Evolutionary conservation across 2,113 vertebrate species (phyloP).

Genomic region (Nymphicus hollandicus): DNA sequence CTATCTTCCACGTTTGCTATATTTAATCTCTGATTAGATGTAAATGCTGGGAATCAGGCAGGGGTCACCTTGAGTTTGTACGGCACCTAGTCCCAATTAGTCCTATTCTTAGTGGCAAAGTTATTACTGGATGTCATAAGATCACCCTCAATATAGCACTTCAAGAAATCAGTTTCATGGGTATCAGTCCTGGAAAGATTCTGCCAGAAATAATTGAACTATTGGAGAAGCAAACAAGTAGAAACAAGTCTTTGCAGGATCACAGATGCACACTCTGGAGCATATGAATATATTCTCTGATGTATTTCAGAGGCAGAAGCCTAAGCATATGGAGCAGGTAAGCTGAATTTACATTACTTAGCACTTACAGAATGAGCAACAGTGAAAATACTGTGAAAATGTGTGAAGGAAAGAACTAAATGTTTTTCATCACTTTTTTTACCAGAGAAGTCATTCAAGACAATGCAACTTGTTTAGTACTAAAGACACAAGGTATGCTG

Average conservation of each 20-base stretch:
- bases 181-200: background rate
- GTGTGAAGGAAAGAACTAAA: background rate
- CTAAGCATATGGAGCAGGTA: conserved; percentile 3
- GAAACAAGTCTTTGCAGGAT: background rate
- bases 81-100: background rate
- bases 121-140: conserved; percentile 1
- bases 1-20: conserved; percentile 3
- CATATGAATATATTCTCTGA: background rate
- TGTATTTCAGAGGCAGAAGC: conserved; percentile 1
- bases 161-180: background rate
- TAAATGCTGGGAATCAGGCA: background rate
- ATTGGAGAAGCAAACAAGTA: background rate
- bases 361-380: conserved; percentile 2
- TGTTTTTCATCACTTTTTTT: background rate
- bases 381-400: background rate
- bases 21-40: conserved; percentile 49
- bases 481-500: background rate
- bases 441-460: background rate
- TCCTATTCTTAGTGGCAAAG: background rate
- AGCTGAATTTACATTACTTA: background rate
- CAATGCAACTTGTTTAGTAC: background rate
- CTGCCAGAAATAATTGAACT: background rate
- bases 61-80: conserved; percentile 38
- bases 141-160: background rate
- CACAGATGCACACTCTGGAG: background rate